Evolutionary conservation across 64 coral and sea anemone species (phyloP).

Genomic region (Orbicella faveolata): DNA sequence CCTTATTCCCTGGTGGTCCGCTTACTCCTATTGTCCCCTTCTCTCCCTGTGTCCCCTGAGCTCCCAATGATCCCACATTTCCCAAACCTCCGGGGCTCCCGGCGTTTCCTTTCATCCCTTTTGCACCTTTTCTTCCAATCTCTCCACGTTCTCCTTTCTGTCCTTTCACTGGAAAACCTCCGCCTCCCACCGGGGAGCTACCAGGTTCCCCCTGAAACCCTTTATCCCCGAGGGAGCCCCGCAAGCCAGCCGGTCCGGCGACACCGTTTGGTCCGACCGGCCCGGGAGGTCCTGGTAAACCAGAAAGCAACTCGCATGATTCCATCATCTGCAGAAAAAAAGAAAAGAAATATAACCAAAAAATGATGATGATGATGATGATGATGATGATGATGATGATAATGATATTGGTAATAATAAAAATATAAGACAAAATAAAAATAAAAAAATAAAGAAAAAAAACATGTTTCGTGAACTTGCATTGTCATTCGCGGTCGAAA

Average conservation of each 20-base stretch:
- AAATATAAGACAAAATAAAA: no score
- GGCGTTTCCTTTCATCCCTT: constrained; percentile 6
- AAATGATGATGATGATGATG: no score
- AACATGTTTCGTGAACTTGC: no score
- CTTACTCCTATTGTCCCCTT: constrained; percentile 37
- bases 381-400: no score
- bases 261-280: constrained; percentile 29
- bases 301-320: constrained; percentile 71
- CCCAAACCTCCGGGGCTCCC: constrained; percentile 38
- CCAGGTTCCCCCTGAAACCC: constrained; percentile 61
- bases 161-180: constrained; percentile 43
- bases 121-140: constrained; percentile 53
- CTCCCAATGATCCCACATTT: constrained; percentile 36
- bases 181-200: not conserved
- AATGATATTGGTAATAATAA: no score
- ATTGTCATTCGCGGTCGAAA: no score
- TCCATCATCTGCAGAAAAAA: constrained; percentile 67
- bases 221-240: constrained; percentile 42
- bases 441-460: no score
- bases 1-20: constrained; percentile 43
- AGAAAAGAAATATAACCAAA: not conserved
- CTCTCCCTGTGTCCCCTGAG: constrained; percentile 37
- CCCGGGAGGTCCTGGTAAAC: constrained; percentile 58
- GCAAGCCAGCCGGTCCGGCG: not conserved
- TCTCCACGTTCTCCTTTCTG: constrained; percentile 63